Evolutionary conservation across 2,797 vertebrate species (phyloP), one percentile per base, ranked within the genome.

Genomic region (Nannoperca obscura): DNA sequence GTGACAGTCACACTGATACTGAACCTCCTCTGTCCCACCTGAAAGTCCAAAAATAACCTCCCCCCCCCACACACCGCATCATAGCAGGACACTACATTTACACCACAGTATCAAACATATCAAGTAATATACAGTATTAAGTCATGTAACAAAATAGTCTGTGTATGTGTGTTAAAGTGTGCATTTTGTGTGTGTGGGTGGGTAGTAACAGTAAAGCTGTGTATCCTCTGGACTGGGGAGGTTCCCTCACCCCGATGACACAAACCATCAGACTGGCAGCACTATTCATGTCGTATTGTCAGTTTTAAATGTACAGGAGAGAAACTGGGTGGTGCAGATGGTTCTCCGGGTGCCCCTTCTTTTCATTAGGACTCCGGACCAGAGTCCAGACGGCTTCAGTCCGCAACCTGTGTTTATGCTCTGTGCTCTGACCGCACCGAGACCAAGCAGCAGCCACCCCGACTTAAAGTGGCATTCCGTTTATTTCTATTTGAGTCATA

Each of bases 41-140:
- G 20, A 30, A 58, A 71, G 74, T 68, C 82, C 68, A 67, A 82
- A 87, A 85, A 78, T 72, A 69, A n/a, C n/a, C 12, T 59, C 55
- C 34, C 36, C 7, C 24, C 42, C 34, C 44, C 14, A 22, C 30
- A 52, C 71, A 15, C 69, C 8, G 46, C 57, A n/a, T 78, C 73
- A 81, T 67, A 88, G 83, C 89, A 88, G 89, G 92, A 92, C 93
- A 93, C 89, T 68, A 95, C 91, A 91, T 87, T 88, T 94, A 94
- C 94, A 95, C 93, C 93, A 93, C 91, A 89, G 93, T 92, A 94
- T 94, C 92, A 94, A 95, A 93, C 84, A 86, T 86, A 71, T 74
- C 64, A 81, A 88, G 88, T 94, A 95, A 94, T 95, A 90, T 94
- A 94, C 93, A 94, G 82, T 78, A 92, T 93, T 88, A 88, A 91